Evolutionary conservation across 2,113 vertebrate genomes (phyloP).

Genomic region (Myiozetetes cayanensis): DNA sequence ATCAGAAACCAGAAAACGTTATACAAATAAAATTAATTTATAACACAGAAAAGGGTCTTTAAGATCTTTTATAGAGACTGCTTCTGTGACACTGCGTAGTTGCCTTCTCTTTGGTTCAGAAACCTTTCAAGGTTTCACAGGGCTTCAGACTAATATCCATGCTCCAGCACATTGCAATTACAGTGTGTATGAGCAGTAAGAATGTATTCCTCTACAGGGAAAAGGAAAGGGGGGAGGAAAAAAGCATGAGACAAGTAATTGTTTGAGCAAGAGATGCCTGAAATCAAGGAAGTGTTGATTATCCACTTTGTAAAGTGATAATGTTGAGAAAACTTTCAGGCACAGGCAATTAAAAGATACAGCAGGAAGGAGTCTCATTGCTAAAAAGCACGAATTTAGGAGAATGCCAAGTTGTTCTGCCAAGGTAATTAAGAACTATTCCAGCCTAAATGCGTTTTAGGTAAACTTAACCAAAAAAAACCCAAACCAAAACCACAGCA

Average conservation of each 20-base stretch:
- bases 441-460: not conserved
- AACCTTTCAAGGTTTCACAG: not conserved
- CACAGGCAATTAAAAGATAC: not conserved
- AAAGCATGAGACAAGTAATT: not conserved
- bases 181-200: not conserved
- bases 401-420: not conserved
- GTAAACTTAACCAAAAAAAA: not conserved
- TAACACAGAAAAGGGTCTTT: not conserved
- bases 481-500: not conserved
- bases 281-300: not conserved
- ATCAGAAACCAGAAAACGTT: not conserved
- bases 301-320: not conserved
- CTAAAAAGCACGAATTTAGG: not conserved
- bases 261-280: not conserved
- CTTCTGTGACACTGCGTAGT: not conserved
- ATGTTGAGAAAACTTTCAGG: not conserved
- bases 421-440: not conserved
- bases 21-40: not conserved
- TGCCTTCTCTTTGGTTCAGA: not conserved
- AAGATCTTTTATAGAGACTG: not conserved
- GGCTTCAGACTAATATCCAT: not conserved
- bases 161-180: not conserved
- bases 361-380: not conserved
- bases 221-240: not conserved
- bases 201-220: not conserved